phyloP scores from a whole-genome alignment of 2,888 invertebrate species.

The Drymonia ruficornis region DNA sequence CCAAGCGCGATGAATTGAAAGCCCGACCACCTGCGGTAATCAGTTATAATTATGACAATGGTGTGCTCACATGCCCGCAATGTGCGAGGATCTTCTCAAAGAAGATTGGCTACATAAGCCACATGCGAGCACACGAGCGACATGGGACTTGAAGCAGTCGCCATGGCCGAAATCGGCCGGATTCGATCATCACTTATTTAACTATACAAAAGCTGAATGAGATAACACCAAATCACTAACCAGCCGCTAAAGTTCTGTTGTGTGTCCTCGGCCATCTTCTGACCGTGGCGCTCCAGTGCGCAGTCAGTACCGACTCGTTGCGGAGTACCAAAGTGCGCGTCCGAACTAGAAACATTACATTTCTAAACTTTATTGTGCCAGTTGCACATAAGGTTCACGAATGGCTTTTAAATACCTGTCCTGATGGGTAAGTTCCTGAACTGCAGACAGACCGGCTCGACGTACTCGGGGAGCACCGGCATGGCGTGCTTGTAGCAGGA shows the following conservation, averaged over 20 bases:
- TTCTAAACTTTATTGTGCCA: not conserved
- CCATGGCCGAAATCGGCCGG: too few species aligned
- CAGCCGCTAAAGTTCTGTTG: slow-evolving; percentile 17
- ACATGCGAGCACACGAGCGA: too few species aligned
- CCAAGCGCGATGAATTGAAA: too few species aligned
- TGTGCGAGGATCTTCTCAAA: too few species aligned
- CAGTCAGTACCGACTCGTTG: slow-evolving; percentile 51
- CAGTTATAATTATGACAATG: too few species aligned
- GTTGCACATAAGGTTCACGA: too few species aligned
- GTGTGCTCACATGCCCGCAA: too few species aligned
- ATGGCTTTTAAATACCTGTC: slow-evolving; percentile 46
- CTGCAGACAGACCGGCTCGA: slow-evolving; percentile 52
- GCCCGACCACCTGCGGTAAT: too few species aligned
- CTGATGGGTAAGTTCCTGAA: slow-evolving; percentile 48
- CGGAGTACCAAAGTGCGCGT: slow-evolving; percentile 48
- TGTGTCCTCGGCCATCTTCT: slow-evolving; percentile 48
- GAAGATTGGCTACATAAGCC: too few species aligned
- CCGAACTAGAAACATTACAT: slow-evolving; percentile 38
- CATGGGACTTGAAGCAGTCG: too few species aligned
- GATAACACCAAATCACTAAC: not conserved
- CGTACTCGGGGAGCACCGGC: slow-evolving; percentile 36
- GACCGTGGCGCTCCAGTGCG: slow-evolving; percentile 47
- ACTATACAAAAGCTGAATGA: not conserved
- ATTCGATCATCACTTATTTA: too few species aligned
- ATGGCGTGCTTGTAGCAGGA: slow-evolving; percentile 35